These are phyloP conservation scores for Cochlearius cochlearius DNA, from an alignment of 2,113 vertebrate species.

Conservation along the genomic window DNA sequence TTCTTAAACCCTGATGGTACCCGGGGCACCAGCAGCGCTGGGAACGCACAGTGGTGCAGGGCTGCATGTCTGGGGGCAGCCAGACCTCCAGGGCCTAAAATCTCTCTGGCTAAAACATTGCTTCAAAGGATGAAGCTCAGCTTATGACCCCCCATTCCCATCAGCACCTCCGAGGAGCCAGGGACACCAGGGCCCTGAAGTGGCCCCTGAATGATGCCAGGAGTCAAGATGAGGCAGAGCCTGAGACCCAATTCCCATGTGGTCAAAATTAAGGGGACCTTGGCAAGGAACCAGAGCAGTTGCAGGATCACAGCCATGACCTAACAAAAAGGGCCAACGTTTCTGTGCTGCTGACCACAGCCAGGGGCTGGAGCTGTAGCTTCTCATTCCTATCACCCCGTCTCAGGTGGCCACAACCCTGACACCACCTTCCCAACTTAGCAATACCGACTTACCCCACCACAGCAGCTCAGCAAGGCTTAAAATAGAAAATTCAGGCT, in stretches of 20 bases:
- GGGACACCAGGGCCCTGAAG: background rate
- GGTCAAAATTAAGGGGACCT: background rate
- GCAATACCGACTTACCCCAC: background rate
- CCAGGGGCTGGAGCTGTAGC: background rate
- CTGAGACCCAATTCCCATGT: background rate
- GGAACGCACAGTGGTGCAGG: background rate
- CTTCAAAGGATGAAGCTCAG: background rate
- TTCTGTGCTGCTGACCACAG: background rate
- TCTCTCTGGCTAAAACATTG: background rate
- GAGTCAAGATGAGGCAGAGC: background rate
- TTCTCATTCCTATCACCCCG: background rate
- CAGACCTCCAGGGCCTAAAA: background rate
- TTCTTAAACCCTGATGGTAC: background rate
- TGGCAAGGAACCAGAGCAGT: background rate
- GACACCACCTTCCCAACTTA: background rate
- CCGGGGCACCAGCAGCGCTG: background rate
- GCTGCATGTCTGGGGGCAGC: background rate
- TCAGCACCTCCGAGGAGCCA: background rate
- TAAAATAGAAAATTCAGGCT: background rate
- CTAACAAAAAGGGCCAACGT: background rate
- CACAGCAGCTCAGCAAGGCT: background rate
- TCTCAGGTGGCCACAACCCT: background rate
- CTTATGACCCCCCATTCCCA: background rate
- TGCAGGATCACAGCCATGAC: background rate
- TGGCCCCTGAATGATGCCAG: background rate